Percentiles rank a stretch among this genome's conserved stretches.
These are phyloP conservation scores for Campylomormyrus tamandua DNA, from an alignment of 2,113 vertebrate species.

Conservation along the genomic window DNA sequence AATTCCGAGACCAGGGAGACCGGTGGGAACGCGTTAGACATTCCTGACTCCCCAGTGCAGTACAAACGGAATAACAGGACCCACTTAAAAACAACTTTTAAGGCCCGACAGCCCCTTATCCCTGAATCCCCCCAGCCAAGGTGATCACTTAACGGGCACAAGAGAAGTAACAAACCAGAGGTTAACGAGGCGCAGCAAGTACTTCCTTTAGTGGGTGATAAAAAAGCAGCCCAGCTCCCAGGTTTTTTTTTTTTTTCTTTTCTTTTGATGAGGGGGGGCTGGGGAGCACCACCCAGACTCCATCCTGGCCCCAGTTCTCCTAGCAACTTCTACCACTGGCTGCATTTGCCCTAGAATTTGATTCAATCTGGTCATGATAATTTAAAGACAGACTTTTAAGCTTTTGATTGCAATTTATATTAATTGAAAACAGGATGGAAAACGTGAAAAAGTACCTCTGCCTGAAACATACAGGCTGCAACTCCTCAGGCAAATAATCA, in stretches of 20 bases:
- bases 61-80: background rate
- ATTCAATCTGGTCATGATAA: background rate
- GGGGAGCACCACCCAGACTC: background rate
- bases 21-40: background rate
- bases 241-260: background rate
- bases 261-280: background rate
- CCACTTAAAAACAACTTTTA: background rate
- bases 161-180: background rate
- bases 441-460: background rate
- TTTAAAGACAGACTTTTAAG: background rate
- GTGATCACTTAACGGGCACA: background rate
- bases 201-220: background rate
- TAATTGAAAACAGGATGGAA: background rate
- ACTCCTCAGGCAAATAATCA: background rate
- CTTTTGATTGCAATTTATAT: background rate
- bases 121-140: background rate
- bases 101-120: background rate
- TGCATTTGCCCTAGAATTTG: background rate
- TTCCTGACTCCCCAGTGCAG: background rate
- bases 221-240: background rate
- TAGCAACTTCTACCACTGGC: background rate
- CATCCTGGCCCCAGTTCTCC: background rate
- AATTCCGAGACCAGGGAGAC: background rate
- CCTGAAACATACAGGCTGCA: background rate
- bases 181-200: background rate